phyloP scores from a whole-genome alignment of 2,888 invertebrate species.

The Amaurobius ferox region DNA sequence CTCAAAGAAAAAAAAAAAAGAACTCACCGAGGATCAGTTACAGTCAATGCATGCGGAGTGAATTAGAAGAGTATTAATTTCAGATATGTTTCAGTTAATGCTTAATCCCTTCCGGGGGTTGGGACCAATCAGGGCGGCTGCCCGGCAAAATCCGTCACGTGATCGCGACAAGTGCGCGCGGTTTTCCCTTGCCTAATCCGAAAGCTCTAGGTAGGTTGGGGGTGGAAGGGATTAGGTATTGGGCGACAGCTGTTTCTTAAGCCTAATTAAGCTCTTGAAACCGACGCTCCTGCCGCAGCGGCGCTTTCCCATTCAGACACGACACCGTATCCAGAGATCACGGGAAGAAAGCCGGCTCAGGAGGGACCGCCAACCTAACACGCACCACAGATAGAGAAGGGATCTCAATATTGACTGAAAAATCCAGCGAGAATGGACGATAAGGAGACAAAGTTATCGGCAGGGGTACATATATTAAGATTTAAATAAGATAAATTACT shows the following conservation, averaged over 20 bases:
- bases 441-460: too few relatives aligned
- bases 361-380: conserved; percentile 34
- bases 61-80: conserved; percentile 65
- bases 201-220: conserved; percentile 24
- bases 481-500: too few relatives aligned
- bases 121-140: conserved; percentile 23
- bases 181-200: conserved; percentile 62
- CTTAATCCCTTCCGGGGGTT: conserved; percentile 45
- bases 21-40: background rate
- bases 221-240: conserved; percentile 59
- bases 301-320: conserved; percentile 41
- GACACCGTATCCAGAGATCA: conserved; percentile 25
- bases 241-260: conserved; percentile 69
- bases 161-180: conserved; percentile 65
- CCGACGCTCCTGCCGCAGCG: conserved; percentile 61
- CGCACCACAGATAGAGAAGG: background rate
- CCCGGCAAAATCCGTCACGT: conserved; percentile 61
- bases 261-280: conserved; percentile 69
- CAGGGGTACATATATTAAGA: too few relatives aligned
- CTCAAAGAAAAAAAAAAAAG: too few relatives aligned
- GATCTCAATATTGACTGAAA: background rate
- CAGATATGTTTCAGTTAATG: conserved; percentile 64
- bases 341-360: conserved; percentile 21
- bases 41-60: conserved; percentile 25
- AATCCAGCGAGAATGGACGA: background rate